These are phyloP conservation scores for Fratercula arctica DNA, from an alignment of 2,797 vertebrate genomes.

Conservation along the genomic window DNA sequence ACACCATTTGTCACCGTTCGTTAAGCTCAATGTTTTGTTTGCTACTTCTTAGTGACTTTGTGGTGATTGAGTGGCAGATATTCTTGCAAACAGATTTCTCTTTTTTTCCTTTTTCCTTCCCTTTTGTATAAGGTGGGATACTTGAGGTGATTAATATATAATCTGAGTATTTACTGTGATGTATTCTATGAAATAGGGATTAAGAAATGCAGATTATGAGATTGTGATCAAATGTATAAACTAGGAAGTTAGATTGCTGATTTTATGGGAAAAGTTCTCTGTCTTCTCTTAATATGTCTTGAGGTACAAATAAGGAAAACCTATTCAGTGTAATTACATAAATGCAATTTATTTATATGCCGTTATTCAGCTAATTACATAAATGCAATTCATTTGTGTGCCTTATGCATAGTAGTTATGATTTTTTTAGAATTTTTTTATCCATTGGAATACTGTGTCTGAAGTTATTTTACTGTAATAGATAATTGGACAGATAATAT, in stretches of 20 bases:
- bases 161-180: not conserved
- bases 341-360: not conserved
- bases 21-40: not conserved
- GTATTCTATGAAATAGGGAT: not conserved
- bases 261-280: not conserved
- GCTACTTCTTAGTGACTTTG: not conserved
- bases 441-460: not conserved
- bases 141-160: not conserved
- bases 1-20: not conserved
- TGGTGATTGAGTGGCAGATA: not conserved
- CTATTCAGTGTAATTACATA: not conserved
- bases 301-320: not conserved
- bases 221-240: not conserved
- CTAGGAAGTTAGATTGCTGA: not conserved
- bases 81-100: not conserved
- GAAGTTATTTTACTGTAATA: conserved; percentile 29
- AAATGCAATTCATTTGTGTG: not conserved
- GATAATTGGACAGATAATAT: not conserved
- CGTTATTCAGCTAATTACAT: not conserved
- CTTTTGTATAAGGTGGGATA: not conserved
- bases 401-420: not conserved
- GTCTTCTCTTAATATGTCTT: not conserved
- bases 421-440: not conserved
- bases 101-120: not conserved
- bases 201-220: not conserved